A percentile compares a stretch with the other conserved stretches of the same genome.
Conservation (phyloP, 2,888 invertebrate genomes). For the Drosophila gaucha region DNA sequence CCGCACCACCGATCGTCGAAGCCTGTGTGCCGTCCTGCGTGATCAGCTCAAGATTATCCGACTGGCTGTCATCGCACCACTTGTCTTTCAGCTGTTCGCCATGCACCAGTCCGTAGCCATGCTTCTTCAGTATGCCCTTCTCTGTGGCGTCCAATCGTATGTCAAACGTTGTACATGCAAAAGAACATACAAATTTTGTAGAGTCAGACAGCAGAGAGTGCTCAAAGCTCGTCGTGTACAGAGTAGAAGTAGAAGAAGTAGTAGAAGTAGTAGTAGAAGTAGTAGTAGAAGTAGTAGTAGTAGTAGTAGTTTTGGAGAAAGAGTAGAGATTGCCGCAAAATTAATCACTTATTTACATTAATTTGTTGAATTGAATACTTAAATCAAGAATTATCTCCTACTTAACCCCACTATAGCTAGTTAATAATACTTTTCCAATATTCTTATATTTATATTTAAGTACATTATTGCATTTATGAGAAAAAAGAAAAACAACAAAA, state of each 20-base stretch:
- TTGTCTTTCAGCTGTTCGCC: conserved; percentile 89
- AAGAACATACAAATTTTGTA: conserved; percentile 73
- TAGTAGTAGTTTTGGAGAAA: not conserved
- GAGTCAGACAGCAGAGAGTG: conserved; percentile 67
- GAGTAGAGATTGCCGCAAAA: conserved; percentile 10
- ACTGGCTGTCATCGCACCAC: conserved; percentile 90
- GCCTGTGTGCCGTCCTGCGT: conserved; percentile 89
- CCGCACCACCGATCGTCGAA: conserved; percentile 86
- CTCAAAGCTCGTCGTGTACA: conserved; percentile 40
- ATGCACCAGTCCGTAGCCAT: conserved; percentile 91
- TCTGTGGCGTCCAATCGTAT: conserved; percentile 86
- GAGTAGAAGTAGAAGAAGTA: not conserved
- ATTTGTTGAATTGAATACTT: conserved; percentile 9
- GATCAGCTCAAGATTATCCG: conserved; percentile 89
- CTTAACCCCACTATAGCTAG: not conserved
- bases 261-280: not conserved
- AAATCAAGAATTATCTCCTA: not conserved
- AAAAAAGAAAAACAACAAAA: too few relatives aligned
- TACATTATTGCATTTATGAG: not conserved
- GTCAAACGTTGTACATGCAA: conserved; percentile 63
- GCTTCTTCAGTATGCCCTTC: conserved; percentile 96
- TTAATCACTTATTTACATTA: conserved; percentile 13
- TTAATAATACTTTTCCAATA: too few relatives aligned
- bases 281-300: not conserved
- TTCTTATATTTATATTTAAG: too few relatives aligned